Conservation (phyloP, 2,113 vertebrate genomes). For the Vimba vimba region DNA sequence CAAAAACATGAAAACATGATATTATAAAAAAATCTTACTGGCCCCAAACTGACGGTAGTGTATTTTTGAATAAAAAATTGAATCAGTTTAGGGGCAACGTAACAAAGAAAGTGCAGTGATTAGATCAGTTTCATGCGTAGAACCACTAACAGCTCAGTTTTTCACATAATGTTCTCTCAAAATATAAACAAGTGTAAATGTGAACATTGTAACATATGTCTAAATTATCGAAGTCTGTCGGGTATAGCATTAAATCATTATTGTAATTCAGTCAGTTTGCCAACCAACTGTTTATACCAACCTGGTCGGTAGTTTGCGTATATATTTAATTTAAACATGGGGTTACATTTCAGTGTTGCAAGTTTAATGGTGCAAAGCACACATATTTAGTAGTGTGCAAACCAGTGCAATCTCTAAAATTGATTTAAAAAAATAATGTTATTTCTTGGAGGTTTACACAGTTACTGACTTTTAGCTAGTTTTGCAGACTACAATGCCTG, state of each 20-base stretch:
- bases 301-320: background rate
- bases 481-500: background rate
- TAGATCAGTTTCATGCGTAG: background rate
- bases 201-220: background rate
- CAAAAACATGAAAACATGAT: background rate
- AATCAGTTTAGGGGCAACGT: background rate
- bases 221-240: background rate
- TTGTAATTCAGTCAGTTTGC: conserved; percentile 3
- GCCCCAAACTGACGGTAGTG: too few species aligned
- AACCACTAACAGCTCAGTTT: background rate
- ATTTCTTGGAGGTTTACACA: background rate
- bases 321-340: background rate
- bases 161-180: background rate
- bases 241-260: background rate
- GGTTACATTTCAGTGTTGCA: background rate
- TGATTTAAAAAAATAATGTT: background rate
- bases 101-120: background rate
- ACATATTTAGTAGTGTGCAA: background rate
- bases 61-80: too few species aligned
- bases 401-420: background rate
- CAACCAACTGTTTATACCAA: background rate
- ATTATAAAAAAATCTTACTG: background rate
- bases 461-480: background rate
- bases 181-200: conserved; percentile 19
- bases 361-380: background rate